These are phyloP conservation scores for Melanogrammus aeglefinus DNA, from an alignment of 2,797 vertebrate genomes.

Conservation along the genomic window DNA sequence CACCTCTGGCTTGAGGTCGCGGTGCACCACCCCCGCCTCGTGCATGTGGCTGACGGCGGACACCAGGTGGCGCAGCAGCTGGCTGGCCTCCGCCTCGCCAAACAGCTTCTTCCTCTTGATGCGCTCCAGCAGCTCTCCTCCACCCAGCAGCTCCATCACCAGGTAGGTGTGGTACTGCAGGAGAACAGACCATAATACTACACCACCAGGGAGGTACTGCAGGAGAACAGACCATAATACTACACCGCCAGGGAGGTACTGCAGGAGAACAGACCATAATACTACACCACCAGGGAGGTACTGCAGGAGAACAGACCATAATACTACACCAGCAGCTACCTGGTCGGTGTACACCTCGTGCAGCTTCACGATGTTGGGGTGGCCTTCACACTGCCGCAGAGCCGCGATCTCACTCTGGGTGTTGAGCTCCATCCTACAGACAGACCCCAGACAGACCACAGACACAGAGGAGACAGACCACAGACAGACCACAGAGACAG, in stretches of 20 bases:
- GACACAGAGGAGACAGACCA: not conserved
- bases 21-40: constrained; percentile 87
- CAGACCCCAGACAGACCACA: not conserved
- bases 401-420: constrained; percentile 88
- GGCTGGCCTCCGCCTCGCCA: constrained; percentile 88
- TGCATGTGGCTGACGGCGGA: constrained; percentile 92
- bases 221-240: too few species aligned
- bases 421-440: constrained; percentile 83
- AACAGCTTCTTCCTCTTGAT: constrained; percentile 89
- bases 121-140: constrained; percentile 86
- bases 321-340: constrained; percentile 61
- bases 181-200: not conserved
- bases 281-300: too few species aligned
- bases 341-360: constrained; percentile 88
- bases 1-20: constrained; percentile 94
- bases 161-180: constrained; percentile 86
- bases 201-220: too few species aligned
- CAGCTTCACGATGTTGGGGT: constrained; percentile 87
- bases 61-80: constrained; percentile 85
- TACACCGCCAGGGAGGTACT: too few species aligned
- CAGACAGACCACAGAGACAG: not conserved
- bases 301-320: too few species aligned
- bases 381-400: constrained; percentile 82
- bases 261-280: too few species aligned
- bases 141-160: constrained; percentile 86